phyloP scores from a whole-genome alignment of 2,113 vertebrate species.

The Hydrochoerus hydrochaeris region DNA sequence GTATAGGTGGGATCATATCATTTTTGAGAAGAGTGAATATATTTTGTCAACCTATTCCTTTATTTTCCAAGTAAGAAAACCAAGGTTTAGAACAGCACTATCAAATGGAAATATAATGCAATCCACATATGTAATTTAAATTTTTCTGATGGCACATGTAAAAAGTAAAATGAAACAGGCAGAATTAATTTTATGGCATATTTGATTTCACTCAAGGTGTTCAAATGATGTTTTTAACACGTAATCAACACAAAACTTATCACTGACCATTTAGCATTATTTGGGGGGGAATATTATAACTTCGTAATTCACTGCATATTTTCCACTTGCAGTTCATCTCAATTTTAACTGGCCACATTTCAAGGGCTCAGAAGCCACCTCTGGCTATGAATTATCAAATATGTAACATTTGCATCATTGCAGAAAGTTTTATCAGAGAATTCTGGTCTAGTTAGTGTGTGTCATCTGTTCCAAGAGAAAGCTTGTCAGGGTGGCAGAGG shows the following conservation, averaged over 20 bases:
- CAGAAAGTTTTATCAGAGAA: background rate
- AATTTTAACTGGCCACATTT: background rate
- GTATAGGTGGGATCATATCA: background rate
- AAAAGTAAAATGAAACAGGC: constrained; percentile 44
- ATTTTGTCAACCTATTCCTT: background rate
- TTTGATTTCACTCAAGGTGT: constrained; percentile 36
- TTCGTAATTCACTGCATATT: background rate
- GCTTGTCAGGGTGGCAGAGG: background rate
- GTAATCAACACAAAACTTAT: constrained; percentile 6
- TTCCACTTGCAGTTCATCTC: background rate
- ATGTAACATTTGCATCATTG: background rate
- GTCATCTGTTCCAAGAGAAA: background rate
- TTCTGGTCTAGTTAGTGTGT: background rate
- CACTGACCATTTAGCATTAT: background rate
- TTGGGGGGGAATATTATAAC: background rate
- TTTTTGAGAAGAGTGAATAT: background rate
- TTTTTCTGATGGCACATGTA: background rate
- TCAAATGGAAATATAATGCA: constrained; percentile 49
- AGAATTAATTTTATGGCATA: constrained; percentile 30
- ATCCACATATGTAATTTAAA: background rate
- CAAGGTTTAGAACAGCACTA: background rate
- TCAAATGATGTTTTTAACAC: constrained; percentile 38
- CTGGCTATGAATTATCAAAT: background rate
- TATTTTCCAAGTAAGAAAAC: constrained; percentile 42
- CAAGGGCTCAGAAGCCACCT: background rate